Evolutionary conservation across 2,113 vertebrate genomes (phyloP), one percentile per base, ranked within the genome.

Genomic region (Lophotis ruficrista): DNA sequence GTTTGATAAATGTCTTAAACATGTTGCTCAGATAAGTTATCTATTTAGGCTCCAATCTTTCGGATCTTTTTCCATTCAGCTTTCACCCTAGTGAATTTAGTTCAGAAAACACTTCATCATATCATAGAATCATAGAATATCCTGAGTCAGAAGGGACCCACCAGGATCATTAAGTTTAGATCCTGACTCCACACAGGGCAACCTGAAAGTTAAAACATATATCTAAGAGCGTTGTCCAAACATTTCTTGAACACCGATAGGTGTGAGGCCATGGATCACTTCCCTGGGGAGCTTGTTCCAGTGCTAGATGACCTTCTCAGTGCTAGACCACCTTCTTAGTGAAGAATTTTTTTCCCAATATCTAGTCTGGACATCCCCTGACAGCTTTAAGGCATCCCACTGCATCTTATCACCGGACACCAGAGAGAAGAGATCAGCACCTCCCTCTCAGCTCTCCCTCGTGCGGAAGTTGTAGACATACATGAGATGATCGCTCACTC

Each of bases 221-320:
- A n/a, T 10, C 17, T 48, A 31, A 78, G 4, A 54, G 4, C 0
- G 0, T 41, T 64, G 14, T n/a, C 43, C 11, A 81, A 77, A 58
- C 4, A 1, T 7, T 57, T 48, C 54, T 43, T 18, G 18, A 68
- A 41, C 37, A 38, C 4, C 6, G 6, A 28, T 6, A 51, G 18
- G 9, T 3, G 1, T 23, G 38, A 22, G 11, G 7, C 4, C 35
- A 47, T 3, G 20, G n/a, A 37, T 7, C 5, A 30, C 13, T 30
- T 53, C 16, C 20, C 24, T 31, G 14, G 2, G 31, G 8, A 69
- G 12, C 1, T 47, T 77, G 4, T 60, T 87, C 33, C 31, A 66
- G 11, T 33, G 20, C 5, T 83, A 51, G 11, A 25, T 9, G 23
- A 89, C 1, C 11, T 47, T 38, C 23, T 70, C 31, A 66, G 11